Evolutionary conservation across 2,113 vertebrate genomes (phyloP), one percentile per base, ranked within the genome.

Genomic region (Cyanistes caeruleus): DNA sequence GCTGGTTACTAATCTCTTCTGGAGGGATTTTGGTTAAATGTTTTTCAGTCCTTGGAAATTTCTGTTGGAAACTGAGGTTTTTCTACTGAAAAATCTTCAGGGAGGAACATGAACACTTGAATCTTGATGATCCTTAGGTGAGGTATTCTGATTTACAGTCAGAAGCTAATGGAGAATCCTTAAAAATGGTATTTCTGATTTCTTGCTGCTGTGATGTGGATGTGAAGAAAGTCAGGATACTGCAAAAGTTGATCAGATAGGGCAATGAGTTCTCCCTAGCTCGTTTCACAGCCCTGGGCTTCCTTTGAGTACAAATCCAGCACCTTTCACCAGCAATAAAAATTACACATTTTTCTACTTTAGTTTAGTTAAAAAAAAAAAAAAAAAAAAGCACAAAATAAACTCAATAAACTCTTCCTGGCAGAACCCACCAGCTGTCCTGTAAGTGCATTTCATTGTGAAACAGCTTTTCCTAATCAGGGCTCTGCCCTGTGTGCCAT

Each of bases 241-340:
- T 74, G 67, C 43, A 65, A 18, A 51, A 83, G 14, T 35, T 52
- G 15, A 81, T 87, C 86, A 62, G 91, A 75, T 52, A n/a, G 3
- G 89, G 81, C 84, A 74, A n/a, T 51, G 13, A 5, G 39, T 48
- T 90, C 68, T 88, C 78, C 77, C 49, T 62, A 87, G 84, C 69
- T 64, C 53, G 25, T 87, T 93, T 90, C 92, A 58, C 87, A 86
- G 41, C 33, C 7, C 75, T 15, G 24, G 8, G 23, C 84, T 82
- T 87, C 53, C 62, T 91, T 20, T 43, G 84, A 69, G 75, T 69
- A 79, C 73, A 90, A 83, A 96, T 77, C 84, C 88, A 90, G 78
- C 51, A 55, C 83, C 86, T 97, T 93, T 96, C 95, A 84, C 74
- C 91, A 93, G 48, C 86, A 96, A 94, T 93, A 83, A 96, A 84